A percentile compares a stretch with the other conserved stretches of the same genome.
Conservation (phyloP, 2,888 invertebrate genomes). For the Synergus umbraculus region DNA sequence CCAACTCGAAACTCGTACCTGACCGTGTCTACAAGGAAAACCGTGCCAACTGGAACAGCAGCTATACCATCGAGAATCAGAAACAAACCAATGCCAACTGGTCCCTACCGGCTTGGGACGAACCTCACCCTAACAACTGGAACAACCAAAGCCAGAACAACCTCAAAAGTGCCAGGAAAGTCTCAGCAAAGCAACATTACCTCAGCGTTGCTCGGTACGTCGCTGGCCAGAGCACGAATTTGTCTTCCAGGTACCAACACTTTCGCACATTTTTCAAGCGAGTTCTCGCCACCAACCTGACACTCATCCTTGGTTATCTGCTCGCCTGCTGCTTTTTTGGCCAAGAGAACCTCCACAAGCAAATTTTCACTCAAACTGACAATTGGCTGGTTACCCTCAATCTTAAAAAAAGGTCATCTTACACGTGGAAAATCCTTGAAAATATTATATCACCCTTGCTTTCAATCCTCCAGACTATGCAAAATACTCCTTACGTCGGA, state of each 20-base stretch:
- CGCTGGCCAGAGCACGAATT: conserved; percentile 73
- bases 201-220: conserved; percentile 87
- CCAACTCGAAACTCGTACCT: conserved; percentile 66
- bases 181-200: conserved; percentile 86
- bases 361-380: background rate
- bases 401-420: background rate
- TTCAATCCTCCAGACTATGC: background rate
- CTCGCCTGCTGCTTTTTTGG: conserved; percentile 15
- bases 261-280: conserved; percentile 50
- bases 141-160: conserved; percentile 64
- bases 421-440: background rate
- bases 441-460: background rate
- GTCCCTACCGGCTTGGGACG: conserved; percentile 71
- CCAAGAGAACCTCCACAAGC: background rate
- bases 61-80: conserved; percentile 69
- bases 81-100: conserved; percentile 71
- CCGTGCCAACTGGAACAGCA: conserved; percentile 78
- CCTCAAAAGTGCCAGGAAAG: conserved; percentile 72
- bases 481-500: background rate
- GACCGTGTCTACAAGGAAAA: conserved; percentile 77
- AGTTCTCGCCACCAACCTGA: conserved; percentile 42
- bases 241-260: conserved; percentile 69
- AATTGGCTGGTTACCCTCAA: background rate
- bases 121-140: conserved; percentile 66
- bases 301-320: background rate